These are phyloP conservation scores for Diadromus collaris DNA, from an alignment of 2,888 invertebrate genomes.

Conservation along the genomic window DNA sequence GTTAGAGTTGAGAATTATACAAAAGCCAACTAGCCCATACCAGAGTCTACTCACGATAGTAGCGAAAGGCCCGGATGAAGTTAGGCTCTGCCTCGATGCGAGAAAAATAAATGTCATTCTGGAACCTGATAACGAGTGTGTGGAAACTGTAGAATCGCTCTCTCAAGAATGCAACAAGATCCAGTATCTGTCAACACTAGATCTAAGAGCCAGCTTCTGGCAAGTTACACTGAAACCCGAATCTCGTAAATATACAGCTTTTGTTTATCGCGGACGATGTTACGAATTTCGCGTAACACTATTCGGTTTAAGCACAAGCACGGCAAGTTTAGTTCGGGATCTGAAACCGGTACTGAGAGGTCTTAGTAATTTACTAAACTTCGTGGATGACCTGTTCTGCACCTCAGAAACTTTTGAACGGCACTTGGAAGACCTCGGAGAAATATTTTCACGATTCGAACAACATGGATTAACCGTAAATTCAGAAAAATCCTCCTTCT, in stretches of 20 bases:
- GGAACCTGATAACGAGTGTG: neutral
- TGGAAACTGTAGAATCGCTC: neutral
- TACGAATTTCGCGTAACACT: neutral
- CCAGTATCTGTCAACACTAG: neutral
- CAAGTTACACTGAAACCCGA: neutral
- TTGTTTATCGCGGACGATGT: neutral
- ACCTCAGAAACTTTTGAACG: neutral
- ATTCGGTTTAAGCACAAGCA: neutral
- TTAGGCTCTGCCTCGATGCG: neutral
- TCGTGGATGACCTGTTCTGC: neutral
- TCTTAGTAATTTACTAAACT: neutral
- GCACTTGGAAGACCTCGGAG: neutral
- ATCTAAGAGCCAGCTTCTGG: neutral
- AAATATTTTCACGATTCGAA: neutral
- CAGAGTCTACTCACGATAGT: neutral
- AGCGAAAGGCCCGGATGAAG: neutral
- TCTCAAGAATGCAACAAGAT: neutral
- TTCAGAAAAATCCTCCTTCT: neutral
- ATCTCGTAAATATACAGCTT: neutral
- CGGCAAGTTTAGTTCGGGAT: neutral
- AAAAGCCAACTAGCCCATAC: slow-evolving; percentile 12
- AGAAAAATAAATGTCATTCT: neutral
- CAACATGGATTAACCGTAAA: neutral
- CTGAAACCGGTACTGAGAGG: neutral
- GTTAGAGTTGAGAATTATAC: neutral